These are phyloP conservation scores for Elaphurus davidianus DNA, from an alignment of 2,113 vertebrate species.

Conservation along the genomic window DNA sequence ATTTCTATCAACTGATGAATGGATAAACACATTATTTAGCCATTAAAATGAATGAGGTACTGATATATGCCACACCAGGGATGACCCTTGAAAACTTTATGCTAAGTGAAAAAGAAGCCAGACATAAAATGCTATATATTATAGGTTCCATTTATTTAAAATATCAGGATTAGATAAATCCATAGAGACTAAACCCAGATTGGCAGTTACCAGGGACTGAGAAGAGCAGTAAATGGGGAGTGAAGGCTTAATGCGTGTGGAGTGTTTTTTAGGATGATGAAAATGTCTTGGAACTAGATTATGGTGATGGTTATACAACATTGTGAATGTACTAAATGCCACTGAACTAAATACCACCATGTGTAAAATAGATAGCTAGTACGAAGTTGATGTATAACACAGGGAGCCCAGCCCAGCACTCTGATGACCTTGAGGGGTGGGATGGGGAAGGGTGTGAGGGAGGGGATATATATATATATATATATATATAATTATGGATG, in stretches of 20 bases:
- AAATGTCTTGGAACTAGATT: neutral
- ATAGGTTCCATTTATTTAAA: neutral
- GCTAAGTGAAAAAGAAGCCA: neutral
- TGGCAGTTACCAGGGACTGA: neutral
- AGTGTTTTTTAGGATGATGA: neutral
- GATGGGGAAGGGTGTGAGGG: neutral
- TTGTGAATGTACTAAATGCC: neutral
- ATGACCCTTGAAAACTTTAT: neutral
- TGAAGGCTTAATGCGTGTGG: neutral
- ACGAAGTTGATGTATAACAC: neutral
- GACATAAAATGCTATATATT: neutral
- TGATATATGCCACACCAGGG: neutral
- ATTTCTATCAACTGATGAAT: neutral
- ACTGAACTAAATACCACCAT: neutral
- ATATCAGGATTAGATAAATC: neutral
- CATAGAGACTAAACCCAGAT: neutral
- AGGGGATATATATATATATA: neutral
- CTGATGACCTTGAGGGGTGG: neutral
- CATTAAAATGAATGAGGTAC: neutral
- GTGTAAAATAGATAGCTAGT: neutral
- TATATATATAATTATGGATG: neutral
- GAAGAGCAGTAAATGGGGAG: neutral
- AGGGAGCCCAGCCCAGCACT: neutral
- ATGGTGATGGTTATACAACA: neutral
- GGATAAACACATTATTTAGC: neutral